Percentiles rank a stretch among this genome's conserved stretches.
These are phyloP conservation scores for Galaxias olidus DNA, from an alignment of 2,797 vertebrate species.

Conservation along the genomic window DNA sequence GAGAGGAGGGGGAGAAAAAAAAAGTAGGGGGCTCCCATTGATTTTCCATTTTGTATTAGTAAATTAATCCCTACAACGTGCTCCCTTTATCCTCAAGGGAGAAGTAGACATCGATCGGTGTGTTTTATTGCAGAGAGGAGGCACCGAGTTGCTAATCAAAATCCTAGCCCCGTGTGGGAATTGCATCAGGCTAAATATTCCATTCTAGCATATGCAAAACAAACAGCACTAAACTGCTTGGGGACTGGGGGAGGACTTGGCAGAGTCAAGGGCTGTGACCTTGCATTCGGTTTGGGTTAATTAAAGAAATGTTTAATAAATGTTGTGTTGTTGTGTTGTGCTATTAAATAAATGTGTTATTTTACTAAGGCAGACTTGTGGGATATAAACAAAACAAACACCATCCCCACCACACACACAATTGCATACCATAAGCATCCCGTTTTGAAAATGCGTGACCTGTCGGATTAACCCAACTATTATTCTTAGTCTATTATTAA, in stretches of 20 bases:
- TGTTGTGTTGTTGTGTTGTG: too few relatives aligned
- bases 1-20: conserved; percentile 2
- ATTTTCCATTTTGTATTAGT: conserved; percentile 64
- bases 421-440: too few relatives aligned
- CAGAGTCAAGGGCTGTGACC: conserved; percentile 27
- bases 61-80: conserved; percentile 57
- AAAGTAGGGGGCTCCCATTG: conserved; percentile 27
- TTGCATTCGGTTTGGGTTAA: conserved; percentile 30
- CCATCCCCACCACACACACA: too few relatives aligned
- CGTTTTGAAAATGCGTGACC: too few relatives aligned
- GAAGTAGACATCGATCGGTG: conserved; percentile 58
- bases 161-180: conserved; percentile 46
- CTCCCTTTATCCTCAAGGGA: conserved; percentile 37
- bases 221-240: conserved; percentile 41
- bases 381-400: background rate
- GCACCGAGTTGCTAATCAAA: conserved; percentile 63
- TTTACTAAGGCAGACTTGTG: too few relatives aligned
- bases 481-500: background rate
- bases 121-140: conserved; percentile 54
- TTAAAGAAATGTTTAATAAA: background rate
- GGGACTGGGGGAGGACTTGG: conserved; percentile 21
- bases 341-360: too few relatives aligned
- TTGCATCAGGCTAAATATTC: conserved; percentile 45
- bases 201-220: conserved; percentile 48
- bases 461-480: too few relatives aligned